Evolutionary conservation across 2,888 invertebrate species (phyloP).

Genomic region (Flexamia atlantica): DNA sequence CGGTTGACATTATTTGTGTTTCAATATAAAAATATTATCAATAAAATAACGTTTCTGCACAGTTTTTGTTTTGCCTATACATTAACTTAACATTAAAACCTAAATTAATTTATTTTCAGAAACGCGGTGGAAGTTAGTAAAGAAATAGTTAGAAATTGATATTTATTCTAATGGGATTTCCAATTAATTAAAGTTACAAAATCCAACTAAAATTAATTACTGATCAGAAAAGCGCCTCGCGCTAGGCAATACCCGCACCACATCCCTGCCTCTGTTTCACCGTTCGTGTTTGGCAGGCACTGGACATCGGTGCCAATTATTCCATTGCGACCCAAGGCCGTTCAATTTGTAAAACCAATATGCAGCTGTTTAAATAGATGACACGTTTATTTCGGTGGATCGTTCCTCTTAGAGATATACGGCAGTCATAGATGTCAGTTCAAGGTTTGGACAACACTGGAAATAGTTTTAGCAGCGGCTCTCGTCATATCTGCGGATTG

Average conservation of each 20-base stretch:
- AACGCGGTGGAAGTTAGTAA: too few species aligned
- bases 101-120: too few species aligned
- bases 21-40: too few species aligned
- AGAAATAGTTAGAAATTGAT: too few species aligned
- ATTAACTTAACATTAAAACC: too few species aligned
- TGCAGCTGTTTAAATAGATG: slow-evolving; percentile 48
- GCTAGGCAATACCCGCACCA: slow-evolving; percentile 12
- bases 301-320: slow-evolving; percentile 15
- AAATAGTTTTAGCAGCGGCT: not conserved
- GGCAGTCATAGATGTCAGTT: slow-evolving; percentile 30
- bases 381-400: slow-evolving; percentile 46
- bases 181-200: too few species aligned
- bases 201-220: too few species aligned
- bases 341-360: slow-evolving; percentile 54
- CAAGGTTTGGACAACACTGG: slow-evolving; percentile 3
- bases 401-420: slow-evolving; percentile 12
- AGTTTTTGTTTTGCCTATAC: too few species aligned
- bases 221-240: not conserved
- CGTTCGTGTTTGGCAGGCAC: not conserved
- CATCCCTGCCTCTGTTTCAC: slow-evolving; percentile 15
- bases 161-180: too few species aligned
- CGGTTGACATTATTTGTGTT: too few species aligned
- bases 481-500: not conserved
- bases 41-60: too few species aligned
- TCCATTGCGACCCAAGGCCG: slow-evolving; percentile 25